These are phyloP conservation scores for Sarcophaga carnaria DNA, from an alignment of 2,888 invertebrate species.

Conservation along the genomic window DNA sequence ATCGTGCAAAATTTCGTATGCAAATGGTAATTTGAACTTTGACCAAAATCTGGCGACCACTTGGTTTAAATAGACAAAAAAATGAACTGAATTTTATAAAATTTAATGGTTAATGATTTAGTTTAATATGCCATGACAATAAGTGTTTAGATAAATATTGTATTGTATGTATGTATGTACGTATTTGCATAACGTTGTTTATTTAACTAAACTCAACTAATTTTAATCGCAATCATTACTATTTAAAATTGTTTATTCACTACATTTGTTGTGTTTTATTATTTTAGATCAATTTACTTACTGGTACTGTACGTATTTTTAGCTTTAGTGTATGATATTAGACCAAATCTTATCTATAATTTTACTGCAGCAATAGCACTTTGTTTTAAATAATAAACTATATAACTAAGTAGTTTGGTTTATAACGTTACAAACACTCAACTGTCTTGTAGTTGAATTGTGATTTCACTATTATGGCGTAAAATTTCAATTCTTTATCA, in stretches of 20 bases:
- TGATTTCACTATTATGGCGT: slow-evolving; percentile 27
- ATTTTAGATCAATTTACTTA: background rate
- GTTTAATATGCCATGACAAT: background rate
- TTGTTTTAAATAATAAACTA: background rate
- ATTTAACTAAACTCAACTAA: background rate
- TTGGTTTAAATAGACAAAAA: background rate
- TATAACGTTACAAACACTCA: no score
- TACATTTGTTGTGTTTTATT: background rate
- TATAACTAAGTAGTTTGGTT: background rate
- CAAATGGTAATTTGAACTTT: slow-evolving; percentile 36
- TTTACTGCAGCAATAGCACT: background rate
- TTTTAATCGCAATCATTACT: no score
- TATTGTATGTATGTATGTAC: no score
- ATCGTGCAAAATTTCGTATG: slow-evolving; percentile 28
- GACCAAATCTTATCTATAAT: background rate
- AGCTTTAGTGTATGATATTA: background rate
- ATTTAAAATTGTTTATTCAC: no score
- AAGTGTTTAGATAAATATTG: slow-evolving; percentile 8
- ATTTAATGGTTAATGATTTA: background rate
- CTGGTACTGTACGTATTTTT: background rate
- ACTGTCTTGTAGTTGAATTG: background rate
- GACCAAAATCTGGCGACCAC: slow-evolving; percentile 6
- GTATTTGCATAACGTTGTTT: background rate
- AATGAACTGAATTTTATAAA: background rate
- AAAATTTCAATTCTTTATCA: slow-evolving; percentile 16